Conservation (phyloP, 1,140 invertebrate species). For the Teleogryllus occipitalis region DNA sequence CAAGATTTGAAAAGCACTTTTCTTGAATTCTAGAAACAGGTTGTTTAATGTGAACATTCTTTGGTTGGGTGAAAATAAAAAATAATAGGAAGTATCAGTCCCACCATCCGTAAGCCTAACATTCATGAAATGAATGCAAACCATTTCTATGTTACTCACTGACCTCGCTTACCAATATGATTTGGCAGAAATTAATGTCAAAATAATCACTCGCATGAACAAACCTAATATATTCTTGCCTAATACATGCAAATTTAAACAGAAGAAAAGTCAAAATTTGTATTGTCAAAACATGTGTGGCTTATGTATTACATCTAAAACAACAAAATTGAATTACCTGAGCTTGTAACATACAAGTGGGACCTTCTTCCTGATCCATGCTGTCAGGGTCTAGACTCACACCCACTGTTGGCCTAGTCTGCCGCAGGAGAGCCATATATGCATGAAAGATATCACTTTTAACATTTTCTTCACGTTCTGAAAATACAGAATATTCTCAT, state of each 20-base stretch:
- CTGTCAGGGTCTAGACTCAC: slow-evolving; percentile 58
- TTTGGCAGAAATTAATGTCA: no score
- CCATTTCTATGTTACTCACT: no score
- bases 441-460: slow-evolving; percentile 97
- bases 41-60: no score
- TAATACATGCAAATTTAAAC: not conserved
- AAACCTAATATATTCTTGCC: not conserved
- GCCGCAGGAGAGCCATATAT: slow-evolving; percentile 85
- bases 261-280: not conserved
- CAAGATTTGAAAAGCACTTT: no score
- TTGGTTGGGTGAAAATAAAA: no score
- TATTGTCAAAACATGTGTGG: not conserved
- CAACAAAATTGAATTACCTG: slow-evolving; percentile 26
- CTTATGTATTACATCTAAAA: not conserved
- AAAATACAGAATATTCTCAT: slow-evolving; percentile 27
- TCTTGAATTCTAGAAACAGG: no score
- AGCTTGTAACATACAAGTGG: slow-evolving; percentile 30
- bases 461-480: slow-evolving; percentile 96
- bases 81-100: no score
- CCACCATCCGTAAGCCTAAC: no score
- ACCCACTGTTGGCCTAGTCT: slow-evolving; percentile 66
- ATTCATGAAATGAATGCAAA: no score
- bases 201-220: no score
- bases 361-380: slow-evolving; percentile 60
- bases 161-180: no score